phyloP scores from a whole-genome alignment of 2,113 vertebrate species.

The Orcinus orca region DNA sequence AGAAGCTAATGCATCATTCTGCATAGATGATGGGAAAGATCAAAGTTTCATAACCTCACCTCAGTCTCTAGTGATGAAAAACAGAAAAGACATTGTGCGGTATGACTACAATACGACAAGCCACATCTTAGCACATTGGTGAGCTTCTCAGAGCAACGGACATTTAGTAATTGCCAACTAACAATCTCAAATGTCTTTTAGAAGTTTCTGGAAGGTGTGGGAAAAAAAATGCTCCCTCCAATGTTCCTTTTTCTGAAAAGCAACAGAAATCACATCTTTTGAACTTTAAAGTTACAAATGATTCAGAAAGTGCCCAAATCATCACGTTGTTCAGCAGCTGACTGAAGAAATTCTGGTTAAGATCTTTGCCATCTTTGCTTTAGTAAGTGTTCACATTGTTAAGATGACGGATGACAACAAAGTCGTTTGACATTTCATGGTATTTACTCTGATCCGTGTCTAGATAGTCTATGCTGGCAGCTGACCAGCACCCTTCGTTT shows the following conservation, averaged over 20 bases:
- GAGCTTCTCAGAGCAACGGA: not conserved
- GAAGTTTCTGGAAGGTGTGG: not conserved
- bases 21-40: not conserved
- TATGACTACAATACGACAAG: not conserved
- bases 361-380: not conserved
- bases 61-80: constrained; percentile 10
- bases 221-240: not conserved
- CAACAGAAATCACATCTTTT: constrained; percentile 22
- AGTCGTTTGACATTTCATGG: not conserved
- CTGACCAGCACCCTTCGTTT: not conserved
- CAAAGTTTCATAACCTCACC: not conserved
- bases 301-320: constrained; percentile 11
- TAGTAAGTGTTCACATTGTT: not conserved
- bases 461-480: not conserved
- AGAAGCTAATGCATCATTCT: not conserved
- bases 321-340: not conserved
- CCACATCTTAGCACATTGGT: not conserved
- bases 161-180: not conserved
- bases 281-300: not conserved
- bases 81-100: not conserved
- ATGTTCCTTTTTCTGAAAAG: constrained; percentile 22
- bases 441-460: not conserved
- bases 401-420: not conserved
- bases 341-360: constrained; percentile 14
- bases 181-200: not conserved